Percentiles rank a stretch among this genome's conserved stretches.
phyloP scores from a whole-genome alignment of 2,888 invertebrate genomes.

The Callinectes sapidus region DNA sequence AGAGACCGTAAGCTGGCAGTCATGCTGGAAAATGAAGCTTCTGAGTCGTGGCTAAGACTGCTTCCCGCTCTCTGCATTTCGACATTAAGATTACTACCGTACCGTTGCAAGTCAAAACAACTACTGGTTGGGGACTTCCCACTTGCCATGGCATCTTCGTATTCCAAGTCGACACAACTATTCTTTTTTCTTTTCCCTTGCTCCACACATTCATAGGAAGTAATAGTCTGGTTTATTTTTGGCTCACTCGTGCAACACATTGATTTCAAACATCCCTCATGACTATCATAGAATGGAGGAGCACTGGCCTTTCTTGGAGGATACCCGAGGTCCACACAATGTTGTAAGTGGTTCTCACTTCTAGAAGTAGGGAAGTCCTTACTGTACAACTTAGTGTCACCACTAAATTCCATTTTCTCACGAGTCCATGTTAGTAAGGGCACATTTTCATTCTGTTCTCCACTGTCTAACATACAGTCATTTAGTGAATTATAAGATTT shows the following conservation, averaged over 20 bases:
- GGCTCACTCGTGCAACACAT: conserved; percentile 67
- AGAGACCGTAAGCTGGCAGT: conserved; percentile 73
- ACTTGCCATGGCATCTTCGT: conserved; percentile 62
- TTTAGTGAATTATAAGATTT: conserved; percentile 62
- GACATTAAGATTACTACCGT: conserved; percentile 53
- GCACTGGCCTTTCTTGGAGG: conserved; percentile 72
- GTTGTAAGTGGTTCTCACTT: conserved; percentile 71
- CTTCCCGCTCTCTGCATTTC: conserved; percentile 70
- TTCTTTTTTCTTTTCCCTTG: conserved; percentile 62
- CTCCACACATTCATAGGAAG: conserved; percentile 63
- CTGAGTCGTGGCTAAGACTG: conserved; percentile 72
- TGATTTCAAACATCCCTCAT: conserved; percentile 63
- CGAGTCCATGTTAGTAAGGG: conserved; percentile 62
- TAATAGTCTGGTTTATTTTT: conserved; percentile 67
- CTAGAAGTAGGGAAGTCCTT: conserved; percentile 69
- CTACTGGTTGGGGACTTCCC: conserved; percentile 67
- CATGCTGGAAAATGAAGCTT: conserved; percentile 73
- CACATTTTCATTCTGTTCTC: conserved; percentile 67
- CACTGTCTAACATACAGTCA: conserved; percentile 61
- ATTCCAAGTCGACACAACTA: conserved; percentile 57
- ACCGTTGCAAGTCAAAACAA: conserved; percentile 66
- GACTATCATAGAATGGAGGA: conserved; percentile 66
- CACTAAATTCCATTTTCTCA: conserved; percentile 64
- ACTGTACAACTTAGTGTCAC: conserved; percentile 69
- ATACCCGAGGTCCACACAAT: conserved; percentile 67